Evolutionary conservation across 2,888 invertebrate species (phyloP).

Genomic region (Omphaloscelis lunosa): DNA sequence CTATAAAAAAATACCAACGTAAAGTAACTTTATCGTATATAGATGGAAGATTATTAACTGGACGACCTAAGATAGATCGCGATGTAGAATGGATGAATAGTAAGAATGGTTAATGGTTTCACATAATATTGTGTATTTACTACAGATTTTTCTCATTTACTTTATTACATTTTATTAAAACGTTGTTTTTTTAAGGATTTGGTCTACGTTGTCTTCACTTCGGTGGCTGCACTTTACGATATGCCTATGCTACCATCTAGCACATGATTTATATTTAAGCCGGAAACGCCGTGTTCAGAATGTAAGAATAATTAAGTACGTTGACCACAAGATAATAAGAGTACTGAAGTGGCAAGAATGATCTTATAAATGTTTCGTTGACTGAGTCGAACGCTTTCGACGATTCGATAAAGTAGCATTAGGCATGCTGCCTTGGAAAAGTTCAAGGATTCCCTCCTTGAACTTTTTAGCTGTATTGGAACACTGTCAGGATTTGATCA

Average conservation of each 20-base stretch:
- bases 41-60: neutral
- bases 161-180: neutral
- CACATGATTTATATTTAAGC: neutral
- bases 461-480: conserved; percentile 5
- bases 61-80: neutral
- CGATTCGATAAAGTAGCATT: neutral
- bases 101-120: conserved; percentile 8
- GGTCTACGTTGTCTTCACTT: neutral
- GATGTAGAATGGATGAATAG: neutral
- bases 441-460: too few species aligned
- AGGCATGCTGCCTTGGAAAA: conserved; percentile 2
- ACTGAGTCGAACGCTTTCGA: conserved; percentile 10
- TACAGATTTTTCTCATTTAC: neutral
- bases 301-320: neutral
- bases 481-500: conserved; percentile 1
- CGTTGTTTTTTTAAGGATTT: neutral
- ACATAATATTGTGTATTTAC: neutral
- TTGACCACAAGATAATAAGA: neutral
- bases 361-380: neutral
- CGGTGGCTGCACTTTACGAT: too few species aligned
- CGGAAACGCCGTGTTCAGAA: neutral
- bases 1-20: neutral
- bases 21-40: neutral
- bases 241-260: neutral
- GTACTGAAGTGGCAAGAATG: neutral